Conservation (phyloP, 2,113 vertebrate genomes). For the Sitta europaea region DNA sequence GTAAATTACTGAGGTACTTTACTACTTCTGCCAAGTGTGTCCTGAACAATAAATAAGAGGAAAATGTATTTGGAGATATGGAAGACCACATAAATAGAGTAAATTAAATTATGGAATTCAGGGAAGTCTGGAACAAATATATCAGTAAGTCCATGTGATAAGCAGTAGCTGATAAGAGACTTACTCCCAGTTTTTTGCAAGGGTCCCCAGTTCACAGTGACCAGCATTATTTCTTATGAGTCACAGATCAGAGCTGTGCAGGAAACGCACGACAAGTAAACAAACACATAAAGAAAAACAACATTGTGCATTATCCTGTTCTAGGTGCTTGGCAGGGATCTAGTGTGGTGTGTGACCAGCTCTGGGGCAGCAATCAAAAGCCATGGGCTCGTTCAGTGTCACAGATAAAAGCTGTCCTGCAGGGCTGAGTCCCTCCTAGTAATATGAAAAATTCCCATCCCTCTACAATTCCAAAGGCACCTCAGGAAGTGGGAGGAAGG, state of each 20-base stretch:
- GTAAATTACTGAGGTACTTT: constrained; percentile 4
- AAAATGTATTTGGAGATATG: neutral
- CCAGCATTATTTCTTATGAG: neutral
- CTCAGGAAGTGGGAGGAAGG: neutral
- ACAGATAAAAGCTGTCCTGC: neutral
- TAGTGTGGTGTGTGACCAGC: neutral
- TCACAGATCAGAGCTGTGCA: neutral
- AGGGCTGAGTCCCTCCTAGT: neutral
- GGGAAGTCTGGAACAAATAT: neutral
- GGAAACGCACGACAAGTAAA: neutral
- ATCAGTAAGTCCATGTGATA: neutral
- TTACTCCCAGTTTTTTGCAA: neutral
- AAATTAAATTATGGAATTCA: neutral
- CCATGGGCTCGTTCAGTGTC: neutral
- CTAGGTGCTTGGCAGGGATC: neutral
- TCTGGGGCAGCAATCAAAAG: neutral
- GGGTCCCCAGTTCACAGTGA: neutral
- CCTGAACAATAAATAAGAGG: neutral
- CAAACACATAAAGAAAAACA: neutral
- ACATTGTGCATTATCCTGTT: fast-evolving
- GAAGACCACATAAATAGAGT: neutral
- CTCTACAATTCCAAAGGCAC: neutral
- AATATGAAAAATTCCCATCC: neutral
- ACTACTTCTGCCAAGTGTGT: neutral
- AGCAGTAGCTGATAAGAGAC: neutral